Evolutionary conservation across 1,140 invertebrate species (phyloP).

Genomic region (Calephelis nemesis): DNA sequence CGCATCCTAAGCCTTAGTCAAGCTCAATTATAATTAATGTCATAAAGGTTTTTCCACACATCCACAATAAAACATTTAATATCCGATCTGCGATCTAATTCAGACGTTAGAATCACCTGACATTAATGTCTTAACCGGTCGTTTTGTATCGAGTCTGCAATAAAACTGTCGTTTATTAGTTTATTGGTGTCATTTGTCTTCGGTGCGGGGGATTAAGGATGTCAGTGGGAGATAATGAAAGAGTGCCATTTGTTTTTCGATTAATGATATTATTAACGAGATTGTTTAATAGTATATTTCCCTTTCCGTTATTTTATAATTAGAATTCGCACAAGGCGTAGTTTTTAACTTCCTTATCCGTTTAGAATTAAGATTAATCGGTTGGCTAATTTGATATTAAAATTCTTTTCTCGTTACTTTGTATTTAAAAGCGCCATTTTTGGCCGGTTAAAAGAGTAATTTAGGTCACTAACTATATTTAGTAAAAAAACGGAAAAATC

Average conservation of each 20-base stretch:
- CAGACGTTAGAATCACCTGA: slow-evolving; percentile 5
- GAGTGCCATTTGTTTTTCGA: slow-evolving; percentile 11
- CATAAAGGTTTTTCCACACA: not conserved
- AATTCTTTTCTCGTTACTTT: no score
- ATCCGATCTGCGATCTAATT: slow-evolving; percentile 11
- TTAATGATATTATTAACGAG: slow-evolving; percentile 11
- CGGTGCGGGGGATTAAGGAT: slow-evolving; percentile 7
- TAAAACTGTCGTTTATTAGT: slow-evolving; percentile 18
- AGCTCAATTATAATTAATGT: no score
- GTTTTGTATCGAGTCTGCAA: slow-evolving; percentile 14
- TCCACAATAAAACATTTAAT: slow-evolving; percentile 1
- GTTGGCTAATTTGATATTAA: no score
- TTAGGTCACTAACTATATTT: no score
- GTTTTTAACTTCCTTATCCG: no score
- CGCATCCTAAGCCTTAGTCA: no score
- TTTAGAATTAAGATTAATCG: no score
- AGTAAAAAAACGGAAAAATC: no score
- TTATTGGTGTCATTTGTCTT: slow-evolving; percentile 17
- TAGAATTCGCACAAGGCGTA: no score
- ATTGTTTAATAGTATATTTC: not conserved
- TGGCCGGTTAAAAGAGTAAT: no score
- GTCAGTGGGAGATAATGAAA: slow-evolving; percentile 14
- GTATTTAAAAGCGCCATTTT: no score
- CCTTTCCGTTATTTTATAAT: not conserved
- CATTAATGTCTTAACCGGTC: slow-evolving; percentile 10